Evolutionary conservation across 2,113 vertebrate genomes (phyloP).

Genomic region (Ammodramus savannarum): DNA sequence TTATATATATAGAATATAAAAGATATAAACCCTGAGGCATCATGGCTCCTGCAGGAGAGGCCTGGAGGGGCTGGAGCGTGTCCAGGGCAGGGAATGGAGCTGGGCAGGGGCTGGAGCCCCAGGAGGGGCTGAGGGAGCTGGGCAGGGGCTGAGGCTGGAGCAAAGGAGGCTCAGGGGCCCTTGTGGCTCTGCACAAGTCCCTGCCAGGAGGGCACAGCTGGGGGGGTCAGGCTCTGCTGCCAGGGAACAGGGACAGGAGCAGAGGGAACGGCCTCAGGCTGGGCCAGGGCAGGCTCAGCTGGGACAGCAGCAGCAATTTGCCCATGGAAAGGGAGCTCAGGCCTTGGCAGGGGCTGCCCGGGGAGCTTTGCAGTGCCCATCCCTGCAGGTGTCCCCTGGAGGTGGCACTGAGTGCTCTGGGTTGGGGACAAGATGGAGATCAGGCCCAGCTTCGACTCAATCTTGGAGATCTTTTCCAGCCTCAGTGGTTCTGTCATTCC

Average conservation of each 20-base stretch:
- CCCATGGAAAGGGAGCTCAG: no score
- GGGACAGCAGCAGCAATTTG: no score
- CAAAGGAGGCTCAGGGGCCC: background rate
- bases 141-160: background rate
- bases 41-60: background rate
- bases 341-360: no score
- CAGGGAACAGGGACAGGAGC: background rate
- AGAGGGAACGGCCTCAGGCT: background rate
- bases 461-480: fast-evolving
- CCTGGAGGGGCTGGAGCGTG: background rate
- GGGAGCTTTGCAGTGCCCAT: no score
- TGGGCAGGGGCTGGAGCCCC: background rate
- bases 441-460: fast-evolving
- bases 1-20: no score
- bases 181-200: background rate
- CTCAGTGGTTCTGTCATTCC: fast-evolving
- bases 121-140: background rate
- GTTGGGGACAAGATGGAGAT: background rate
- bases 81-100: background rate
- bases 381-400: no score
- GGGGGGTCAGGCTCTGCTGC: background rate
- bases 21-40: no score
- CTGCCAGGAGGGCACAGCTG: background rate
- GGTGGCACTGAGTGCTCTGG: background rate
- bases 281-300: background rate